A percentile compares a stretch with the other conserved stretches of the same genome.
These are phyloP conservation scores for Hirtodrosophila cameraria DNA, from an alignment of 2,888 invertebrate species.

Conservation along the genomic window DNA sequence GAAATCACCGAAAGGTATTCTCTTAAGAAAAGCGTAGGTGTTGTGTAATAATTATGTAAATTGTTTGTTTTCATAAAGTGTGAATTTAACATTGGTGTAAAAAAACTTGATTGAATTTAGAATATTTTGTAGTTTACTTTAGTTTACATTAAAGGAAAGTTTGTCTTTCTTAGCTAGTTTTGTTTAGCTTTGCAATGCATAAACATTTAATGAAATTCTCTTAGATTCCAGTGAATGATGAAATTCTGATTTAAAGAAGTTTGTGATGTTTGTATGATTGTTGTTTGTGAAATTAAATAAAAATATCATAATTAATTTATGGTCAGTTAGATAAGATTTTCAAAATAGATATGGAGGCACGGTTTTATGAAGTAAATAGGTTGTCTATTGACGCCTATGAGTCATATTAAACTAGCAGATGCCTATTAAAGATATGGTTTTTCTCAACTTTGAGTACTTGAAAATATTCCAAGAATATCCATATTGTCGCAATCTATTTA, in stretches of 20 bases:
- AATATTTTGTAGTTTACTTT: no score
- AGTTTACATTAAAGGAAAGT: no score
- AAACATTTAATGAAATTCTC: constrained; percentile 13
- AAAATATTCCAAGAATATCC: constrained; percentile 25
- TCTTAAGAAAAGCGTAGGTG: neutral
- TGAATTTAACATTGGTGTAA: no score
- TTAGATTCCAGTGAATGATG: constrained; percentile 23
- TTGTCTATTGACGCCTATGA: constrained; percentile 12
- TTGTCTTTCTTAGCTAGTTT: neutral
- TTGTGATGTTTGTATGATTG: neutral
- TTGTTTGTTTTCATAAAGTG: no score
- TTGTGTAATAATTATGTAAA: no score
- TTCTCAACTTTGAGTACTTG: neutral
- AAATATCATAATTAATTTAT: constrained; percentile 32
- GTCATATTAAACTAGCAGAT: constrained; percentile 23
- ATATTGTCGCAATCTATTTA: constrained; percentile 4
- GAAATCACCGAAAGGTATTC: neutral
- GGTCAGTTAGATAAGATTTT: constrained; percentile 26
- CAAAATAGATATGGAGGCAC: neutral
- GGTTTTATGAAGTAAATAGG: neutral
- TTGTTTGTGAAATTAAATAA: constrained; percentile 34
- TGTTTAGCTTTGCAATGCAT: constrained; percentile 2
- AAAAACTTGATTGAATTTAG: no score
- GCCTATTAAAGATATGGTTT: constrained; percentile 3
- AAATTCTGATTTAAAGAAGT: constrained; percentile 20